Base-by-base conservation (phyloP, 2,888 invertebrate genomes). In the Phalera bucephala region DNA sequence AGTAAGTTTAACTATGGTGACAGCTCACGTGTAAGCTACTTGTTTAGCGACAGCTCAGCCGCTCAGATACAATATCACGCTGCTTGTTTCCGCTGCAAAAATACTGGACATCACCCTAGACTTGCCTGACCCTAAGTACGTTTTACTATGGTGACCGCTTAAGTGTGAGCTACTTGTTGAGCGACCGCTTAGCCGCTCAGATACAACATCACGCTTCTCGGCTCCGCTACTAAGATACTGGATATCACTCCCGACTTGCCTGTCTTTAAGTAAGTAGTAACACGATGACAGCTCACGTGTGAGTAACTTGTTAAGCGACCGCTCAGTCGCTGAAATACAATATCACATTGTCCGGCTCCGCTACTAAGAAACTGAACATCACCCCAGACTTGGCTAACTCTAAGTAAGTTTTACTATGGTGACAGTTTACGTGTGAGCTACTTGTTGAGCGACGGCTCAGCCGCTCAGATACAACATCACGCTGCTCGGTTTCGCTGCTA, bases 251-350 rank as follows among this genome's bases (percentile, higher is more conserved):
- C 79, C 0, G 83, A 83, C 15, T 45, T 84, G 43, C 83, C 83
- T 0, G 86, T 89, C 42, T 88, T 88, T 3, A 79, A 83, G 83
- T 81, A n/a, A 80, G 81, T 29, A 8, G 13, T 3, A 19, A 19
- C 7, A 19, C 0, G 87, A 85, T 41, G 81, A 80, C 1, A 60
- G 40, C 7, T 60, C 76, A 0, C 70, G 81, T 0, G 50, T 56
- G 0, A 34, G 49, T 3, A 70, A 52, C 23, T 60, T 75, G 28
- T 94, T 95, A 44, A 91, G 93, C 92, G 81, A 96, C 99, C 32
- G 94, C 96, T 75, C 93, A 96, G 57, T 97, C 98, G 19, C 87
- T 97, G 10, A 90, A 98, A 22, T 98, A 98, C 80, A 94, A 94
- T 17, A 92, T 98, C 45, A 91, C 93, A 3, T 92, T 95, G 79